These are phyloP conservation scores for Hystrix cristata DNA, from an alignment of 2,113 vertebrate species.

Conservation along the genomic window DNA sequence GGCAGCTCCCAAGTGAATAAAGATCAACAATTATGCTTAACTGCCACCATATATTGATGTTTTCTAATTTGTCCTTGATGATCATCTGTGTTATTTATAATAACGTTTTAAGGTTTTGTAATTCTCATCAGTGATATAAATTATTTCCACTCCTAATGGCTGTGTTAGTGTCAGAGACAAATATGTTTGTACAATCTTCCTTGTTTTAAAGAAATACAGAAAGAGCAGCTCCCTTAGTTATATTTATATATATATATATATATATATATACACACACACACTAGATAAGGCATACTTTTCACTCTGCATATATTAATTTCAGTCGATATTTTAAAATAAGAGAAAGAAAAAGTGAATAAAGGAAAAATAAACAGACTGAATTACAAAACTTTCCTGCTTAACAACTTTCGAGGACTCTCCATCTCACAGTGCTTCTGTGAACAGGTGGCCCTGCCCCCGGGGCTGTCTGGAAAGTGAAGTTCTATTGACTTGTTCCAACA, in stretches of 20 bases:
- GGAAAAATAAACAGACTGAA: background rate
- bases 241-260: too few relatives aligned
- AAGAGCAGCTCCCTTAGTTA: background rate
- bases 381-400: background rate
- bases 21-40: background rate
- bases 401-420: background rate
- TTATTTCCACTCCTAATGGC: background rate
- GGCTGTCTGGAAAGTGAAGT: background rate
- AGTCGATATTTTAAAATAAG: constrained; percentile 1
- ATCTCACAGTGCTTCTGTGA: background rate
- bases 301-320: background rate
- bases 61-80: constrained; percentile 5
- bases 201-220: background rate
- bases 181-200: background rate
- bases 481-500: background rate
- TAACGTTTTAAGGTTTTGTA: background rate
- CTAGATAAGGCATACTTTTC: background rate
- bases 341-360: background rate
- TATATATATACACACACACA: too few relatives aligned
- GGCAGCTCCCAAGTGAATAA: background rate
- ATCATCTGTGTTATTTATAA: background rate
- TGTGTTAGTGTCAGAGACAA: background rate
- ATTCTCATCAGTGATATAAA: background rate
- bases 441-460: background rate
- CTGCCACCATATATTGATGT: background rate